These are phyloP conservation scores for Phyllostomus hastatus DNA, from an alignment of 2,113 vertebrate genomes.

Conservation along the genomic window DNA sequence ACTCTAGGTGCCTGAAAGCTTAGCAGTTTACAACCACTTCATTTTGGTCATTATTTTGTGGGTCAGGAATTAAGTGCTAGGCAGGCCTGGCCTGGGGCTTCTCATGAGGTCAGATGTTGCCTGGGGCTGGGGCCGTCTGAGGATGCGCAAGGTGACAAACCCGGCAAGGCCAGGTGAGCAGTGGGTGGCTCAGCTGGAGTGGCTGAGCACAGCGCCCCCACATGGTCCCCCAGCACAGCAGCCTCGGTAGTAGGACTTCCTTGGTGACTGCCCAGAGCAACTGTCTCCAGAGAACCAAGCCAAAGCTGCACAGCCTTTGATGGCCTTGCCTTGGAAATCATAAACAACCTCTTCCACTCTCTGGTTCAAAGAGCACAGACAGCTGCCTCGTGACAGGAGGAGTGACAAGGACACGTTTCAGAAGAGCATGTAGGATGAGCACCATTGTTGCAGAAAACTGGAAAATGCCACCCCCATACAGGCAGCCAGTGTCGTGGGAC, in stretches of 20 bases:
- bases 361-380: neutral
- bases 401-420: too few relatives aligned
- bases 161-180: neutral
- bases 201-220: rapidly evolving
- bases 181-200: neutral
- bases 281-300: neutral
- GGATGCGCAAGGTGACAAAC: neutral
- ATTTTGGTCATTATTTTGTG: neutral
- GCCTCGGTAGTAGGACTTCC: neutral
- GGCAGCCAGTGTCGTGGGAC: neutral
- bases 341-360: neutral
- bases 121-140: neutral
- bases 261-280: neutral
- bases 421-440: neutral
- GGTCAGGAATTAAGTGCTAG: neutral
- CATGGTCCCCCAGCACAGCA: neutral
- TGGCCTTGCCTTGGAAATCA: neutral
- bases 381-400: neutral
- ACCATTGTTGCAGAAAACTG: neutral
- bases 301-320: neutral
- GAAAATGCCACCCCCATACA: neutral
- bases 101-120: neutral
- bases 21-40: neutral
- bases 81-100: neutral
- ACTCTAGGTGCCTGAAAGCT: rapidly evolving